A percentile compares a stretch with the other conserved stretches of the same genome.
These are phyloP conservation scores for Phasianus colchicus DNA, from an alignment of 2,113 vertebrate species.

Conservation along the genomic window DNA sequence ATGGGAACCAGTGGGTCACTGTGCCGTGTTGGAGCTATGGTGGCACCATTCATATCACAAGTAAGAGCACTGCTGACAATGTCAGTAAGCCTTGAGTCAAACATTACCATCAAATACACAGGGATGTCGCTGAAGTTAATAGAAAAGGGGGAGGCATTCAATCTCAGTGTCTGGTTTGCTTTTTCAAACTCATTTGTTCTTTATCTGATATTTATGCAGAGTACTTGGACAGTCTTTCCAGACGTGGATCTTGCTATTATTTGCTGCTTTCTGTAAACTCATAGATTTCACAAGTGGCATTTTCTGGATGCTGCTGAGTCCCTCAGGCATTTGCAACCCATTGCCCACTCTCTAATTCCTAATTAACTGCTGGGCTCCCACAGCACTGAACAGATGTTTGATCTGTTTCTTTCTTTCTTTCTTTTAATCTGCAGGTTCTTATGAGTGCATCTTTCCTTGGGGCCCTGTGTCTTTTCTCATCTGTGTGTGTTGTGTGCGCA, in stretches of 20 bases:
- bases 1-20: constrained; percentile 93
- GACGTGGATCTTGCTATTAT: background rate
- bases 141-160: background rate
- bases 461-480: constrained; percentile 86
- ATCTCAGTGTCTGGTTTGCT: background rate
- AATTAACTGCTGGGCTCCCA: background rate
- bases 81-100: background rate
- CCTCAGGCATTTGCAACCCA: background rate
- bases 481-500: constrained; percentile 82
- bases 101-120: background rate
- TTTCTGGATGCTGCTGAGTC: background rate
- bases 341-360: background rate
- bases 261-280: background rate
- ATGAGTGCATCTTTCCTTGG: constrained; percentile 85
- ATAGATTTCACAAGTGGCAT: background rate
- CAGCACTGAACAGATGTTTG: fast-evolving
- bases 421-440: constrained; percentile 83
- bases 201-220: background rate
- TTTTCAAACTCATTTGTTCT: background rate
- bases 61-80: constrained; percentile 37
- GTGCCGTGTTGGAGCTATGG: constrained; percentile 93
- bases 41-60: constrained; percentile 92
- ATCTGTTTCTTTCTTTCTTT: background rate
- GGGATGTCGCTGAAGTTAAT: background rate
- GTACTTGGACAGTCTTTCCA: background rate